Evolutionary conservation across 2,113 vertebrate genomes (phyloP).

Genomic region (Junco hyemalis): DNA sequence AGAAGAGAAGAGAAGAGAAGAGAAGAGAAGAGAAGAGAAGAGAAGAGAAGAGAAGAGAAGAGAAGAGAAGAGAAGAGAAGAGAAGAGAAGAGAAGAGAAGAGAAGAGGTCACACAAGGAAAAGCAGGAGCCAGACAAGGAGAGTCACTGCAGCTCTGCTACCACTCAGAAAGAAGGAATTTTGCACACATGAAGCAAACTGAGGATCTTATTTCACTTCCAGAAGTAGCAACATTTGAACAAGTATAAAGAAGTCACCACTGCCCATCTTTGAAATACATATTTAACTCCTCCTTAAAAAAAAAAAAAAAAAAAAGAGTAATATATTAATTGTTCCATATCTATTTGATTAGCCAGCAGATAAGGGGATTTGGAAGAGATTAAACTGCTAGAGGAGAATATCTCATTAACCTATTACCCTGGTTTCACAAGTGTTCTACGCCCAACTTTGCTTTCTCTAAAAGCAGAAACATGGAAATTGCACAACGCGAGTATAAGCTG

Average conservation of each 20-base stretch:
- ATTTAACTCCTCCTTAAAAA: neutral
- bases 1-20: too few species aligned
- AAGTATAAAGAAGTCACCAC: neutral
- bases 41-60: neutral
- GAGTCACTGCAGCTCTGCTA: neutral
- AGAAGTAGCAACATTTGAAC: neutral
- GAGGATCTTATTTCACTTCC: neutral
- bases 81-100: neutral
- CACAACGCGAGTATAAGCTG: neutral
- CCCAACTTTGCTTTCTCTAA: neutral
- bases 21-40: too few species aligned
- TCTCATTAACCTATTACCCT: neutral
- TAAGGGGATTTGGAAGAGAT: conserved; percentile 24
- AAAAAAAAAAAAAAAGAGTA: neutral
- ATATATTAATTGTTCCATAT: neutral
- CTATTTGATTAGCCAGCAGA: neutral
- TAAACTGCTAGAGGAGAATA: neutral
- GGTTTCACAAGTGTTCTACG: neutral
- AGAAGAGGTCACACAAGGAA: neutral
- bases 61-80: too few species aligned
- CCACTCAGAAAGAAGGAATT: neutral
- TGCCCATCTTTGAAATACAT: neutral
- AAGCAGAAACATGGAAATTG: neutral
- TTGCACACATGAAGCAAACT: neutral
- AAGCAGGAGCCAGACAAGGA: rapidly evolving